Evolutionary conservation across 2,888 invertebrate species (phyloP).

Genomic region (Sphaerophoria rueppellii): DNA sequence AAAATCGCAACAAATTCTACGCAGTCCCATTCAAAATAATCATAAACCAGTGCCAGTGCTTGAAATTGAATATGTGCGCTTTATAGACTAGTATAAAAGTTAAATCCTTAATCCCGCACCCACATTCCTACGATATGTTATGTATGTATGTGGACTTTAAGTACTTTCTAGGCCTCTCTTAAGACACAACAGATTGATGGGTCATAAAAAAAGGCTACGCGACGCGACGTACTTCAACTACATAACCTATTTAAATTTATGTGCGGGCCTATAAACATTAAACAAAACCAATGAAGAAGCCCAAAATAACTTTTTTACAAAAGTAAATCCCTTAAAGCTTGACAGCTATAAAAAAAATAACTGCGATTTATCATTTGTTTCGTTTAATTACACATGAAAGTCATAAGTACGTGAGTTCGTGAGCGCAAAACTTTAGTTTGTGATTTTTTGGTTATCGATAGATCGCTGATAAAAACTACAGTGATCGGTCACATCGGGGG

Average conservation of each 20-base stretch:
- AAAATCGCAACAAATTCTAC: background rate
- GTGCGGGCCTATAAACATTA: background rate
- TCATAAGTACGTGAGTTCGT: constrained; percentile 25
- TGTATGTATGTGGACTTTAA: too few species aligned
- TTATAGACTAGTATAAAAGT: background rate
- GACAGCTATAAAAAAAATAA: constrained; percentile 10
- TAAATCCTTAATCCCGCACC: background rate
- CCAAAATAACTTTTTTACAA: background rate
- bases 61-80: background rate
- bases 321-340: background rate
- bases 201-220: too few species aligned
- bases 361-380: background rate
- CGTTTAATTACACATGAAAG: background rate
- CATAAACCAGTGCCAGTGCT: constrained; percentile 1
- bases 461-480: constrained; percentile 47
- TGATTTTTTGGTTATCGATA: constrained; percentile 35
- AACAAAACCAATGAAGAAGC: background rate
- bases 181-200: too few species aligned
- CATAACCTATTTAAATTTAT: background rate
- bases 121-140: too few species aligned
- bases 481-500: constrained; percentile 11
- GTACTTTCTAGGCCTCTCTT: too few species aligned
- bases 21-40: background rate
- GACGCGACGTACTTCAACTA: constrained; percentile 18
- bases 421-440: constrained; percentile 5